Base-by-base conservation (phyloP, 2,113 vertebrate genomes). In the Alouatta palliata region DNA sequence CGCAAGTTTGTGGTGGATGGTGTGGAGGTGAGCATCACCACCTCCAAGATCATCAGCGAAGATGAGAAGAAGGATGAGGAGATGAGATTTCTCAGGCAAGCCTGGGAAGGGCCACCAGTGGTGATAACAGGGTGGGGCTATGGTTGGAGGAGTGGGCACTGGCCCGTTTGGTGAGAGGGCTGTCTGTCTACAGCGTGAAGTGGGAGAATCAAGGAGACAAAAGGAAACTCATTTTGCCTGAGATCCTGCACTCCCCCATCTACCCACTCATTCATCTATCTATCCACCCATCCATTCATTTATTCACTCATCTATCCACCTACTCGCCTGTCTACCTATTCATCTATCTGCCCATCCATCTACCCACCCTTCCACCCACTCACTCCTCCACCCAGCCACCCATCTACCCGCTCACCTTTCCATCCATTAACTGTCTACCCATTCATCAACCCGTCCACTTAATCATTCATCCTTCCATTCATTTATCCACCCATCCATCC, bases 21-120 rank as follows among this genome's bases (percentile, higher is more conserved):
- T 0, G 99, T 99, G 8, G 99, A 99, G 98, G 99, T 99, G 96
- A 99, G 99, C 54, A 99, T 99, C 96, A 99, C 99, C 93, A 99
- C 99, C 47, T 99, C 99, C 1, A 99, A 99, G 98, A 99, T 99
- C 98, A 99, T 99, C 98, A 98, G 98, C 0, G 99, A 99, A 0
- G 99, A 99, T 66, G 99, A 99, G 98, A 99, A 99, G 98, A 99
- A 99, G 95, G 99, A 99, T 14, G 99, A 99, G 95, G 99, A 99
- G 98, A 99, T 99, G 99, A 98, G 99, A 82, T 99, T 99, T 83
- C 99, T 99, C 98, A 99, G 99, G 99, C 98, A 98, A 98, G 99
- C 92, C 45, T 0, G 8, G 87, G 91, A 12, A 52, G 83, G 86
- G 30, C 0, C 3, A 4, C 40, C 2, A 3, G 0, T n/a, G 56